Evolutionary conservation across 1,140 invertebrate genomes (phyloP), one percentile per base, ranked within the genome.

Genomic region (Procambarus clarkii): DNA sequence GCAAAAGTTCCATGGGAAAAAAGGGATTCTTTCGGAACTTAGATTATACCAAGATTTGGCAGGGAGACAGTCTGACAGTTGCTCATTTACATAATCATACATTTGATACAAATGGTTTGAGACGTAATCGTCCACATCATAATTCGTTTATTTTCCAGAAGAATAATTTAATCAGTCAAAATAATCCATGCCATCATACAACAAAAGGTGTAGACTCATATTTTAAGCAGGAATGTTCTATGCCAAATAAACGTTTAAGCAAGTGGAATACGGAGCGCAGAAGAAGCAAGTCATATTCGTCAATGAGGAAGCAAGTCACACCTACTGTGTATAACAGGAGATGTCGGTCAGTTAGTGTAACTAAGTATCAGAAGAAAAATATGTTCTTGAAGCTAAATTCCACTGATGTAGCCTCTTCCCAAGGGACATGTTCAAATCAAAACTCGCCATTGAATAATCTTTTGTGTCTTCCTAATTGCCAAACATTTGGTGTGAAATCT

Each of bases 21-120:
- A 89, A 76, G 44, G 87, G 87, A 24, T 64, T 89, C 34, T 89
- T 89, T 82, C 50, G 64, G 48, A 89, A 71, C 7, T 44, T 89
- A 58, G 78, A 60, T 71, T 78, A 80, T 69, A 81, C 86, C 5
- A 74, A 78, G 11, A 86, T 86, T 50, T 60, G 48, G 74, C 85
- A 76, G 45, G 54, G 44, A 77, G 76, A 64, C 2, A 78, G 8
- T 5, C 18, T 60, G 2, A 86, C 84, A 2, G 50, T 77, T 8
- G n/a, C 76, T 77, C 8, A 77, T 78, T 58, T 77, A 13, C n/a
- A 8, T 9, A 34, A 54, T 24, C 45, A 24, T 44, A 21, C 8
- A 18, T 7, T 77, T 44, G 46, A 50, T 77, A 21, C 45, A 8
- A 74, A 34, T 58, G 44, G 21, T 5, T 4, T 46, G 4, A 58